Evolutionary conservation across 2,113 vertebrate genomes (phyloP).

Genomic region (Caloenas nicobarica): DNA sequence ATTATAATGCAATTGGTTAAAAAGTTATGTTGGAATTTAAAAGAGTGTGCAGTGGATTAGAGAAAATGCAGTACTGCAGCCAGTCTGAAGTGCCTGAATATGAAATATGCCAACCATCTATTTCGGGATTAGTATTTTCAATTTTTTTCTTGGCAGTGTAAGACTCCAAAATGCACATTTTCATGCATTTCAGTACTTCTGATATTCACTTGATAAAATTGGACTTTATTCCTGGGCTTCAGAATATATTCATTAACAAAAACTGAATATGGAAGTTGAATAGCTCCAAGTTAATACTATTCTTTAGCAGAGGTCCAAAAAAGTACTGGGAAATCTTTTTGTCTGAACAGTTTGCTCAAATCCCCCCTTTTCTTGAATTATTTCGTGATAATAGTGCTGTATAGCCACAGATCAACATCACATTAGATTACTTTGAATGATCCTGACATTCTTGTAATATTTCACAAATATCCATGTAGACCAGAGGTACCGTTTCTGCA

Average conservation of each 20-base stretch:
- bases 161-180: not conserved
- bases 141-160: not conserved
- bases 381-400: not conserved
- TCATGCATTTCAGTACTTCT: not conserved
- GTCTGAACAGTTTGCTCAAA: not conserved
- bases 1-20: not conserved
- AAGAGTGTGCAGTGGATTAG: not conserved
- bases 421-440: not conserved
- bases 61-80: not conserved
- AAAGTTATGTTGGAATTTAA: not conserved
- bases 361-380: not conserved
- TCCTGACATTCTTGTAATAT: not conserved
- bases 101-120: not conserved
- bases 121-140: not conserved
- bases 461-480: not conserved
- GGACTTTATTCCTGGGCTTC: not conserved
- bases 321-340: not conserved
- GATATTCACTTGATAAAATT: not conserved
- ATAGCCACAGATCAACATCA: not conserved
- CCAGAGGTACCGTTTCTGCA: not conserved
- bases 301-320: not conserved
- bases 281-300: not conserved
- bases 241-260: not conserved
- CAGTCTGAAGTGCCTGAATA: not conserved
- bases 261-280: not conserved